Base-by-base conservation (phyloP, 2,797 vertebrate species). In the Semaprochilodus insignis region DNA sequence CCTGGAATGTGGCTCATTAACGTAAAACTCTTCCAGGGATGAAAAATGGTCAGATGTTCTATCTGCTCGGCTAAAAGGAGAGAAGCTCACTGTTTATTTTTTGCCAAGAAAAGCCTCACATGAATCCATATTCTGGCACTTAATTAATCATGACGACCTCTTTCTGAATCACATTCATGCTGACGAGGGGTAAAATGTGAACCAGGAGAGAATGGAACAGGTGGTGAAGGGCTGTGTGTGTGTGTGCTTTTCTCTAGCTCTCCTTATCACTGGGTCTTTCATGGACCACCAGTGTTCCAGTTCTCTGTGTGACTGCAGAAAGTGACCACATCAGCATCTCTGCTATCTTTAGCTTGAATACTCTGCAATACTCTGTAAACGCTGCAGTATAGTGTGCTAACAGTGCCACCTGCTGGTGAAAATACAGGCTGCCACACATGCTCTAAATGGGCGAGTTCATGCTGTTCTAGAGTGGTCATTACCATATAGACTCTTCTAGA, bases 121-220 rank as follows among this genome's bases (percentile, higher is more conserved):
- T 78, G 72, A 82, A 31, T 78, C 69, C 63, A 75, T 21, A 19
- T 55, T 65, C 57, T 67, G 57, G 44, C 0, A 5, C 71, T 85
- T 82, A 81, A 83, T 83, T 83, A 81, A 85, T 87, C 80, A 85
- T 44, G 69, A 77, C 36, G 81, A 67, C 74, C 83, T 87, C 62
- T 60, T 83, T 85, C 40, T 44, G 48, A 74, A 66, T 81, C 74
- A 16, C 65, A 17, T 74, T 34, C 16, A 74, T 81, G 81, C 74
- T 83, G 81, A 82, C 73, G 71, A 59, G 66, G 74, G 62, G 63
- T 15, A 54, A 70, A 78, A 73, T 48, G 16, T 74, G 78, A 81
- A 60, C 75, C 55, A 51, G 66, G 82, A 60, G 66, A 63, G 19
- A 13, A 6, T 8, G 57, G 44, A 19, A 23, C 10, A 65, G 77